Evolutionary conservation across 2,888 invertebrate species (phyloP), one percentile per base, ranked within the genome.

Genomic region (Eupeodes luniger): DNA sequence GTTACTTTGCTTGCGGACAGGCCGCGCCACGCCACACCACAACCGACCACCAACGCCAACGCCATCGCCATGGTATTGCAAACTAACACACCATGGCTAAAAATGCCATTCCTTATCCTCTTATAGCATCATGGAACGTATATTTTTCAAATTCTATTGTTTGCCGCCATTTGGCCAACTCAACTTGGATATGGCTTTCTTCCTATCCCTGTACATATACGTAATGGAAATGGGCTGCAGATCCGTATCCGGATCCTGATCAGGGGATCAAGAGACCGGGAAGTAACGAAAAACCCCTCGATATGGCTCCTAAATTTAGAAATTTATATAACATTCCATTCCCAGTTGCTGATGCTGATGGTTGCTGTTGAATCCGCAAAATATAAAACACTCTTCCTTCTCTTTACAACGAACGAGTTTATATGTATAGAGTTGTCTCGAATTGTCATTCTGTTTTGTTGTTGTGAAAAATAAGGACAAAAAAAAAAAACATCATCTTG

Each of bases 251-350:
- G 40, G 40, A 40, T 9, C 40, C 5, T 40, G 6, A 40, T 40
- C 40, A 40, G 40, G 40, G 40, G 40, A 40, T 1, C 40, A 40
- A 40, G 9, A 40, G 27, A 40, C 6, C 40, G 40, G 40, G 40
- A 40, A 47, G 64, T n/a, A 34, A 34, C 34, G 19, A 11, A 53
- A 69, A 55, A 69, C 51, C 53, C 70, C 57, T 72, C 67, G 74
- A 81, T 81, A 74, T 81, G 81, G 77, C 74, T 78, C 81, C 85
- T 88, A 88, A 88, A 85, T 78, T 88, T 85, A 62, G 81, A 88
- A 88, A 81, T 85, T 88, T 88, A 88, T 88, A 72, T 77, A 77
- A 53, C 67, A 78, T 85, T 77, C 69, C 79, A 86, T 69, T 77
- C 70, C 78, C 27, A 51, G 16, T 49, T 62, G 66, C 27, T 27